Evolutionary conservation across 2,888 invertebrate species (phyloP).

Genomic region (Dermolepida albohirtum): DNA sequence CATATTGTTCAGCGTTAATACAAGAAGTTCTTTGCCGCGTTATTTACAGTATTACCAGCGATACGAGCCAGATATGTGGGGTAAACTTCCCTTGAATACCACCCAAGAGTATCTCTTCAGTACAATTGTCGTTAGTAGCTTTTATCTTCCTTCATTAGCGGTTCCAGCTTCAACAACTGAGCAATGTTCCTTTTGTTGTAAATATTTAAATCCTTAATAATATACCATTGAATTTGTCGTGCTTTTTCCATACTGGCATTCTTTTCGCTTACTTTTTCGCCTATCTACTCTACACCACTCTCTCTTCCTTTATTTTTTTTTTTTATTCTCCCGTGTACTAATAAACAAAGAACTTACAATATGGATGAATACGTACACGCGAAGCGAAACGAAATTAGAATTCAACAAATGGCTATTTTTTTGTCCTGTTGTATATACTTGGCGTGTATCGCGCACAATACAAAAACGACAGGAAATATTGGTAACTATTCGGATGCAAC

Average conservation of each 20-base stretch:
- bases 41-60: conserved; percentile 52
- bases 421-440: neutral
- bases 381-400: neutral
- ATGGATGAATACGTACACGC: neutral
- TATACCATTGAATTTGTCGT: conserved; percentile 39
- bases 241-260: neutral
- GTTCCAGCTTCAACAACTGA: conserved; percentile 47
- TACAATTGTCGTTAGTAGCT: conserved; percentile 50
- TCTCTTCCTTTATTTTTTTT: neutral
- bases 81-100: conserved; percentile 46
- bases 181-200: conserved; percentile 46
- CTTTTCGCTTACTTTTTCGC: neutral
- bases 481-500: too few species aligned
- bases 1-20: conserved; percentile 41
- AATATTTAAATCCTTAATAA: conserved; percentile 50
- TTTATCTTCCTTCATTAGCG: conserved; percentile 54
- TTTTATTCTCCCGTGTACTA: too few species aligned
- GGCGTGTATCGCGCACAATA: too few species aligned
- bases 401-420: conserved; percentile 2
- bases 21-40: conserved; percentile 41
- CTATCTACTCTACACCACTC: neutral
- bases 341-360: too few species aligned
- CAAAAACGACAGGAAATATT: too few species aligned
- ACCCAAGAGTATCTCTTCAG: conserved; percentile 46
- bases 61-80: conserved; percentile 50